Conservation (phyloP, 2,888 invertebrate genomes). For the Scrobipalpa costella region DNA sequence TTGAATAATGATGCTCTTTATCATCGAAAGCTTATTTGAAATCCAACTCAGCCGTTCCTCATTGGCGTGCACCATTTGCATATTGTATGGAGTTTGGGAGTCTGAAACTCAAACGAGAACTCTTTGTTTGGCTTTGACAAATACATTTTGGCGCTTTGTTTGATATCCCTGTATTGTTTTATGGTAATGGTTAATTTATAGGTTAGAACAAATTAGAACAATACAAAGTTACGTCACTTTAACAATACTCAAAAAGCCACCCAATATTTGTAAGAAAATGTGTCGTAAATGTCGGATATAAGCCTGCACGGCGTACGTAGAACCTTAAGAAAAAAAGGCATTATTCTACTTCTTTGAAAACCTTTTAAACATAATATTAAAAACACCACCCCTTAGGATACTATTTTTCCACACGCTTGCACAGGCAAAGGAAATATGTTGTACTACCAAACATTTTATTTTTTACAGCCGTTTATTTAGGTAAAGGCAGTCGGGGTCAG, state of each 20-base stretch:
- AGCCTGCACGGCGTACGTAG: no score
- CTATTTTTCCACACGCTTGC: background rate
- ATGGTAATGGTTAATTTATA: background rate
- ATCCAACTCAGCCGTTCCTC: background rate
- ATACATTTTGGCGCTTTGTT: constrained; percentile 5
- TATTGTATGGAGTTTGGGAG: constrained; percentile 6
- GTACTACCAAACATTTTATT: background rate
- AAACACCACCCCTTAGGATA: background rate
- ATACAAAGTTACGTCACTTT: background rate
- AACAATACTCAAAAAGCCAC: background rate
- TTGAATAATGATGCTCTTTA: background rate
- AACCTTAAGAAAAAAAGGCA: no score
- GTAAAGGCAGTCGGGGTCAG: background rate
- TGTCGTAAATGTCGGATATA: no score
- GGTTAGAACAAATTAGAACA: background rate
- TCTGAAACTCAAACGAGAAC: background rate
- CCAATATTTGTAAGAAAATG: no score
- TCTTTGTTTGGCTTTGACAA: background rate
- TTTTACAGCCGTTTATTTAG: constrained; percentile 7
- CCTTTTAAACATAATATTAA: background rate
- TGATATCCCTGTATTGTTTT: background rate
- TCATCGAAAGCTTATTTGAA: constrained; percentile 4
- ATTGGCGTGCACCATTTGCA: background rate
- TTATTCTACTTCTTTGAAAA: no score
- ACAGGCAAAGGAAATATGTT: background rate